Percentiles rank a stretch among this genome's conserved stretches.
phyloP scores from a whole-genome alignment of 2,888 invertebrate genomes.

The Hololepta plana region DNA sequence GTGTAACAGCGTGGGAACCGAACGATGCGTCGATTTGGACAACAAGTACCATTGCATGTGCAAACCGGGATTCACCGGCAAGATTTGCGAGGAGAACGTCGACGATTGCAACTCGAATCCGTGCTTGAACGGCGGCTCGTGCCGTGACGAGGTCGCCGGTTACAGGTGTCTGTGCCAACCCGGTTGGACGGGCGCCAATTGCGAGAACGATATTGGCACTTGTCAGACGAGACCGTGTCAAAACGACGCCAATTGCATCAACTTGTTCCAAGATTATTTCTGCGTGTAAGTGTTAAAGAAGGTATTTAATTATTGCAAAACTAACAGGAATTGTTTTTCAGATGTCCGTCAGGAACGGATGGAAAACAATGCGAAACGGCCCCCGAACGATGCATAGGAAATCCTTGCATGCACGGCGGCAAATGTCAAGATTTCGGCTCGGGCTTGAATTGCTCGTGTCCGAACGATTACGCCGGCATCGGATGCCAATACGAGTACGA shows the following conservation, averaged over 20 bases:
- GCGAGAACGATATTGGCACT: slow-evolving; percentile 74
- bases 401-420: slow-evolving; percentile 91
- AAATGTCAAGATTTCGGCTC: slow-evolving; percentile 92
- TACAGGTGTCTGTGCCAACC: slow-evolving; percentile 68
- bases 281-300: slow-evolving; percentile 52
- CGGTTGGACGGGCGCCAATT: slow-evolving; percentile 76
- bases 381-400: slow-evolving; percentile 84
- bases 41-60: slow-evolving; percentile 80
- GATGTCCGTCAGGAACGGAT: slow-evolving; percentile 86
- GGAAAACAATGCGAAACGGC: slow-evolving; percentile 95
- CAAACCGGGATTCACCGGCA: slow-evolving; percentile 72
- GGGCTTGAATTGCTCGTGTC: slow-evolving; percentile 85
- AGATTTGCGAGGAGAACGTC: slow-evolving; percentile 66
- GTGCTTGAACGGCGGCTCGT: slow-evolving; percentile 77
- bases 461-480: slow-evolving; percentile 58
- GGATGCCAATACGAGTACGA: slow-evolving; percentile 91
- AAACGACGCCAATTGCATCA: slow-evolving; percentile 81
- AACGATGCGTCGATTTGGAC: slow-evolving; percentile 74
- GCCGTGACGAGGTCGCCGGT: slow-evolving; percentile 68
- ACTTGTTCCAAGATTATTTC: slow-evolving; percentile 79
- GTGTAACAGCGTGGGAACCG: slow-evolving; percentile 78
- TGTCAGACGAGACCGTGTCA: slow-evolving; percentile 78
- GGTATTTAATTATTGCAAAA: slow-evolving; percentile 5
- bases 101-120: slow-evolving; percentile 75
- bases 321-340: slow-evolving; percentile 23